Evolutionary conservation across 2,888 invertebrate genomes (phyloP).

Genomic region (Philaethria dido): DNA sequence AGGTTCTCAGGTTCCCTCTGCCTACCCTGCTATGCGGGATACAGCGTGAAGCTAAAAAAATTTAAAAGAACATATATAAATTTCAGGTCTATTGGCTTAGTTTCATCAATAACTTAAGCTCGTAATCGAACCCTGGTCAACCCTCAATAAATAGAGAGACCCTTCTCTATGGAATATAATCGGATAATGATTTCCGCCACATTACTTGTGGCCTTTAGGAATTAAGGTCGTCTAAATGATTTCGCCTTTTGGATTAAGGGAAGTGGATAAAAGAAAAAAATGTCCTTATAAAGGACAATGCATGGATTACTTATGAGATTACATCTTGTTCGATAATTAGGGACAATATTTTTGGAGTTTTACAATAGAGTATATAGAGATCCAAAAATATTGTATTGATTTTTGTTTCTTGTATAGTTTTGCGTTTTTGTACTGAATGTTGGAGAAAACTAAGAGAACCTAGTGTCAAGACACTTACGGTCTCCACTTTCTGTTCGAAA

Average conservation of each 20-base stretch:
- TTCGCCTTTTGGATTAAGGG: conserved; percentile 20
- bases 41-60: too few relatives aligned
- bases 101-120: not conserved
- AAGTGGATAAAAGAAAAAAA: conserved; percentile 11
- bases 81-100: too few relatives aligned
- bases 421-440: too few relatives aligned
- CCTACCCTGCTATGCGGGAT: too few relatives aligned
- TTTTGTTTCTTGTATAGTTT: too few relatives aligned
- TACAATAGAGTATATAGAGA: too few relatives aligned
- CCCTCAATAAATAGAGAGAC: conserved; percentile 65
- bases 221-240: conserved; percentile 25
- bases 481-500: too few relatives aligned
- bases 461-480: too few relatives aligned
- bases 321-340: conserved; percentile 10
- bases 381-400: too few relatives aligned
- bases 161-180: conserved; percentile 53
- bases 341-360: not conserved
- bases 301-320: conserved; percentile 15
- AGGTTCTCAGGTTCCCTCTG: too few relatives aligned
- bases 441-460: too few relatives aligned
- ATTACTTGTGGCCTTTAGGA: conserved; percentile 26
- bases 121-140: conserved; percentile 45
- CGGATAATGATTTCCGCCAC: conserved; percentile 56
- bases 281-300: conserved; percentile 9
- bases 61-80: too few relatives aligned